Percentiles rank a stretch among this genome's conserved stretches.
These are phyloP conservation scores for Fregata magnificens DNA, from an alignment of 2,113 vertebrate genomes.

Conservation along the genomic window DNA sequence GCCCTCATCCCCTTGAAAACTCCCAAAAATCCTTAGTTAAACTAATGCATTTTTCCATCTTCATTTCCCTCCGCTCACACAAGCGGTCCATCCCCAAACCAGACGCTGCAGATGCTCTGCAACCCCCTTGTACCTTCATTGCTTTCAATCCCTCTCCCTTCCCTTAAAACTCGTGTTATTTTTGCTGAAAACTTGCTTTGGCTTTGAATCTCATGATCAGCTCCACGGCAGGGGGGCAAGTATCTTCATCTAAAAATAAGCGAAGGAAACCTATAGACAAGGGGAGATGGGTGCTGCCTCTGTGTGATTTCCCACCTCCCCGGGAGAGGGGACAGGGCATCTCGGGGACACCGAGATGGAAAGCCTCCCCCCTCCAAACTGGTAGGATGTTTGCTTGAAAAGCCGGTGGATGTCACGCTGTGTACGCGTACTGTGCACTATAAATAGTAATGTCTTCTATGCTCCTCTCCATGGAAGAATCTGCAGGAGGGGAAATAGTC, in stretches of 20 bases:
- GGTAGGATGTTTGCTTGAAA: conserved; percentile 18
- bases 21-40: background rate
- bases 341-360: background rate
- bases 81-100: background rate
- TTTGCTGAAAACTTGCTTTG: background rate
- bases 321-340: background rate
- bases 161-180: background rate
- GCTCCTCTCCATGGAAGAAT: conserved; percentile 14
- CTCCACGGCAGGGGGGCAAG: background rate
- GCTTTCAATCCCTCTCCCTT: background rate
- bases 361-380: background rate
- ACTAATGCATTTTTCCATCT: background rate
- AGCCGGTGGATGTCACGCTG: background rate
- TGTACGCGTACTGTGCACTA: conserved; percentile 44
- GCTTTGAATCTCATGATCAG: background rate
- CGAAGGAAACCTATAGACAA: background rate
- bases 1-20: background rate
- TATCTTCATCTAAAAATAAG: background rate
- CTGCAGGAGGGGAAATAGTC: conserved; percentile 65
- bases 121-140: background rate
- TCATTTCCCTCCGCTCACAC: fast-evolving
- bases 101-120: background rate
- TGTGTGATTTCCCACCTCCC: background rate
- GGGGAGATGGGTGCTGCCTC: background rate
- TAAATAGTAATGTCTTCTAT: conserved; percentile 64